Base-by-base conservation (phyloP, 2,113 vertebrate species). In the Clarias macrocephalus region DNA sequence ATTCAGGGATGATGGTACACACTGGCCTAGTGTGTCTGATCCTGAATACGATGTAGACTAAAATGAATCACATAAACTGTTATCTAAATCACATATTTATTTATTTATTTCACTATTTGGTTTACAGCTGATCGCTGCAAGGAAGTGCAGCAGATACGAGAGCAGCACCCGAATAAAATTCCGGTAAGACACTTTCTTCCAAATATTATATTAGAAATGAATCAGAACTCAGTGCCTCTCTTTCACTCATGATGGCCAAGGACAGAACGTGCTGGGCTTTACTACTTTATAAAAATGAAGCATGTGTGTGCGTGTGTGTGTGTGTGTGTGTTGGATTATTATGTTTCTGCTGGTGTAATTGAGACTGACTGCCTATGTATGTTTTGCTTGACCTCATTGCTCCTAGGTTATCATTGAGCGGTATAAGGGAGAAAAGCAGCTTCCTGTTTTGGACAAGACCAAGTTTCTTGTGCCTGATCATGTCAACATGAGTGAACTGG, bases 391-490 rank as follows among this genome's bases (percentile, higher is more conserved):
- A 77, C 13, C 1, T 82, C 18, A 83, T 59, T 73, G n/a, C 77
- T 33, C 81, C 42, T 90, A 99, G 98, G 98, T 99, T 90, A 99
- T 99, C 93, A 99, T 99, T 0, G 98, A 99, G 91, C 93, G 98
- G 52, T 99, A 99, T 87, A 99, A 98, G 96, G 98, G 98, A 16
- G 98, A 99, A 93, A 99, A 99, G 56, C 98, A 99, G 94, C 95
- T 99, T 81, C 98, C 98, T 0, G 97, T 99, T 88, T 88, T 99
- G 95, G 98, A 99, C 93, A 99, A 99, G 93, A 99, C 98, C 92
- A 99, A 99, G 94, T 99, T 99, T 92, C 95, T 99, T 89, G 98
- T 99, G 7, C 98, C 98, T 0, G 98, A 99, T 91, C 98, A 99
- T 12, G 98, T 99, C 92, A 99, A 99, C 93, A 99, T 99, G 98